These are phyloP conservation scores for Spilarctia lutea DNA, from an alignment of 2,888 invertebrate genomes.

Conservation along the genomic window DNA sequence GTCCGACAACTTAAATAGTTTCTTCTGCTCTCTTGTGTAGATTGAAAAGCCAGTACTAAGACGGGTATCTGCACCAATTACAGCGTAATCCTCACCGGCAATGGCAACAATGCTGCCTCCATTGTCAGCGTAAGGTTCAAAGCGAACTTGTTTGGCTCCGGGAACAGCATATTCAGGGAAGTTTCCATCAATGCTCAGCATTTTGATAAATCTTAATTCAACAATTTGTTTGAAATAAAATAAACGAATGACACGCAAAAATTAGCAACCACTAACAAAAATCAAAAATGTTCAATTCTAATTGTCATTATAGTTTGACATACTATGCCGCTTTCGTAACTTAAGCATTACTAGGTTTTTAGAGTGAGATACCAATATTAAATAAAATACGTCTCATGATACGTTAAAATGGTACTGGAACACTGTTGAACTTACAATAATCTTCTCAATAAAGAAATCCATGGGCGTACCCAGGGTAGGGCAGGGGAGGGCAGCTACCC, in stretches of 20 bases:
- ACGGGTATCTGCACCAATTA: slow-evolving; percentile 98
- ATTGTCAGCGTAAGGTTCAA: slow-evolving; percentile 85
- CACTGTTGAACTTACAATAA: no score
- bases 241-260: slow-evolving; percentile 72
- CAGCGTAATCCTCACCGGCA: slow-evolving; percentile 97
- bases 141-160: slow-evolving; percentile 82
- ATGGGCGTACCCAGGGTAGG: no score
- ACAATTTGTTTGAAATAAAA: slow-evolving; percentile 16
- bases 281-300: not conserved
- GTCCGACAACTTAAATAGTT: slow-evolving; percentile 93
- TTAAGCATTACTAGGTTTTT: not conserved
- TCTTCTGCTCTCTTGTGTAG: slow-evolving; percentile 95
- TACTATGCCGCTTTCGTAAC: not conserved
- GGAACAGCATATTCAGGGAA: slow-evolving; percentile 83
- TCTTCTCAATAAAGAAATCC: no score
- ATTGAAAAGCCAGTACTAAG: slow-evolving; percentile 96
- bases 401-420: not conserved
- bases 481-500: no score
- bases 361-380: not conserved
- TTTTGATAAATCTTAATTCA: slow-evolving; percentile 49
- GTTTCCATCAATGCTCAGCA: slow-evolving; percentile 73
- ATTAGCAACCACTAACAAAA: slow-evolving; percentile 29
- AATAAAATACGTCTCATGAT: no score
- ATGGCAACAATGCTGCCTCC: slow-evolving; percentile 97
- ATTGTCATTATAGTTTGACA: slow-evolving; percentile 13